These are phyloP conservation scores for Eristalinus sepulchralis DNA, from an alignment of 2,888 invertebrate species.

Conservation along the genomic window DNA sequence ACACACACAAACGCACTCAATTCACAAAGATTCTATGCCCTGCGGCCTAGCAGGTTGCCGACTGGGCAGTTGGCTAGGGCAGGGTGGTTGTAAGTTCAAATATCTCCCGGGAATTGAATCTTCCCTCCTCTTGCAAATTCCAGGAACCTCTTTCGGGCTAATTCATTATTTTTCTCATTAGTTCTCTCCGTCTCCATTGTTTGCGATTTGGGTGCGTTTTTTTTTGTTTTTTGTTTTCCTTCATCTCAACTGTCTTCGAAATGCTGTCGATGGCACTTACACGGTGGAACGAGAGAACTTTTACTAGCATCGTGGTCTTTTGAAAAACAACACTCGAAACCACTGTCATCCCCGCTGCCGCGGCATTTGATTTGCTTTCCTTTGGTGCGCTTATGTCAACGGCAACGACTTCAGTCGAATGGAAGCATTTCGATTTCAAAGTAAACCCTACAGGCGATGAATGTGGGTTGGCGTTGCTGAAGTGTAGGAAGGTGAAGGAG, in stretches of 20 bases:
- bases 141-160: not conserved
- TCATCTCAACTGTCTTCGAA: not conserved
- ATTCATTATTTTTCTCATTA: not conserved
- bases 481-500: not conserved
- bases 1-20: not conserved
- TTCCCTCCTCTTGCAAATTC: not conserved
- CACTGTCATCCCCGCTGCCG: not conserved
- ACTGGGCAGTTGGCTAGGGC: not conserved
- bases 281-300: not conserved
- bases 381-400: not conserved
- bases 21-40: too few relatives aligned
- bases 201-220: not conserved
- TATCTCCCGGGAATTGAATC: not conserved
- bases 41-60: too few relatives aligned
- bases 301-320: not conserved
- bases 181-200: not conserved
- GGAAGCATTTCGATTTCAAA: slow-evolving; percentile 37
- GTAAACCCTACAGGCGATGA: slow-evolving; percentile 1
- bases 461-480: not conserved
- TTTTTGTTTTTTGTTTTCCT: too few relatives aligned
- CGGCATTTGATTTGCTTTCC: not conserved
- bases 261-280: not conserved
- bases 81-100: not conserved
- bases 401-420: slow-evolving; percentile 5
- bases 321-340: not conserved